Percentiles rank a stretch among this genome's conserved stretches.
Conservation (phyloP, 2,888 invertebrate species). For the Ectemnius lituratus region DNA sequence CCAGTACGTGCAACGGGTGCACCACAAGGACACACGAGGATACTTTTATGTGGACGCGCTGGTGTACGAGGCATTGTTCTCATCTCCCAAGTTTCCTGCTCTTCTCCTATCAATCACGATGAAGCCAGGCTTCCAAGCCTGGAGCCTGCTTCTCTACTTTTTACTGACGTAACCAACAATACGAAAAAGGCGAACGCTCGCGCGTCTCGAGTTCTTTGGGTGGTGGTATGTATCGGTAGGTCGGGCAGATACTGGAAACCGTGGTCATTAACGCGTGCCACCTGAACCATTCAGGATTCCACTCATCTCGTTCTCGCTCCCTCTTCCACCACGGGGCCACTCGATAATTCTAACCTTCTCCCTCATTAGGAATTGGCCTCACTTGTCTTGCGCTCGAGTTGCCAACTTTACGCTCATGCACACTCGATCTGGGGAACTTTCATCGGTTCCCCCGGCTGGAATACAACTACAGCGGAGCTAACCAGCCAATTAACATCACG, state of each 20-base stretch:
- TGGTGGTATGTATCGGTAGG: background rate
- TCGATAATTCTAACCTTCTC: slow-evolving; percentile 3
- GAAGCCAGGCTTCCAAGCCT: background rate
- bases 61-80: background rate
- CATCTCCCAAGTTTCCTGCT: background rate
- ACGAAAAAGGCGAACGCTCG: background rate
- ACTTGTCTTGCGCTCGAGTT: background rate
- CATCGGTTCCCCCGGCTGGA: slow-evolving; percentile 4
- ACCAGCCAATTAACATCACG: slow-evolving; percentile 24
- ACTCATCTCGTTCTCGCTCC: background rate
- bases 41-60: background rate
- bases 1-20: too few relatives aligned
- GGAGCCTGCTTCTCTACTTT: background rate
- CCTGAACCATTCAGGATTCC: background rate
- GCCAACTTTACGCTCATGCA: slow-evolving; percentile 4
- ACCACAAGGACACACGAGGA: too few relatives aligned
- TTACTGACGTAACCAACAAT: background rate
- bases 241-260: background rate
- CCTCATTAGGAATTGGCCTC: slow-evolving; percentile 13
- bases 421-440: slow-evolving; percentile 3
- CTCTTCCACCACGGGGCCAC: background rate
- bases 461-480: background rate
- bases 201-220: too few relatives aligned
- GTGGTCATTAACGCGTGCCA: background rate
- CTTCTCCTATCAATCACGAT: slow-evolving; percentile 1